Conservation (phyloP, 2,888 invertebrate species). For the Cheilosia urbana region DNA sequence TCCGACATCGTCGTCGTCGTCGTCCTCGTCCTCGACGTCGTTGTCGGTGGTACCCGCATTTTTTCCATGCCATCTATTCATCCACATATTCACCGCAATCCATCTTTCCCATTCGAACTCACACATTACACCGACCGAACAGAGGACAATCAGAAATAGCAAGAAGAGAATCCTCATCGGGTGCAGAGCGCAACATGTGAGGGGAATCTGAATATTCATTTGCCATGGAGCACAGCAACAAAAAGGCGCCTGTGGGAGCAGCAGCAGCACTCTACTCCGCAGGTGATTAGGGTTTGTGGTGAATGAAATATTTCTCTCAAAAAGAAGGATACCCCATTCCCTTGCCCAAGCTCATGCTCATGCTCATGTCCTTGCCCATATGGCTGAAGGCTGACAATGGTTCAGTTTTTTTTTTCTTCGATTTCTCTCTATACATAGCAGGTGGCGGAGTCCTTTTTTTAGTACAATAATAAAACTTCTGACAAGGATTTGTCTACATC, state of each 20-base stretch:
- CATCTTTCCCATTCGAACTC: constrained; percentile 66
- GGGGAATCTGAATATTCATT: constrained; percentile 75
- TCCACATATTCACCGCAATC: constrained; percentile 74
- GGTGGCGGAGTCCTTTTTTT: constrained; percentile 50
- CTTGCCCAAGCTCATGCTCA: constrained; percentile 15
- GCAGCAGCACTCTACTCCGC: constrained; percentile 72
- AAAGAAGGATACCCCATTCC: constrained; percentile 39
- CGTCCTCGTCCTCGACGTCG: constrained; percentile 41
- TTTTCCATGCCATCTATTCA: constrained; percentile 73
- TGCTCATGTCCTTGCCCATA: constrained; percentile 25
- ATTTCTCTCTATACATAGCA: constrained; percentile 42
- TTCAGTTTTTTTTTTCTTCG: constrained; percentile 26
- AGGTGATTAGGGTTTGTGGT: constrained; percentile 75
- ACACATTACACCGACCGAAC: constrained; percentile 41
- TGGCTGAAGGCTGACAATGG: constrained; percentile 48
- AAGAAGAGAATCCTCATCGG: constrained; percentile 28
- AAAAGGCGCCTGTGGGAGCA: constrained; percentile 61
- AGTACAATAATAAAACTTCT: constrained; percentile 68
- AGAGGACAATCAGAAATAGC: constrained; percentile 13
- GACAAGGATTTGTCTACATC: constrained; percentile 73
- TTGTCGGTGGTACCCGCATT: constrained; percentile 57
- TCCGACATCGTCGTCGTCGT: constrained; percentile 24
- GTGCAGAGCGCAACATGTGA: constrained; percentile 65
- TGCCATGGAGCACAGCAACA: constrained; percentile 40
- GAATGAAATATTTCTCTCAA: constrained; percentile 59